Evolutionary conservation across 2,797 vertebrate genomes (phyloP).

Genomic region (Xiphorhynchus erythropygius): DNA sequence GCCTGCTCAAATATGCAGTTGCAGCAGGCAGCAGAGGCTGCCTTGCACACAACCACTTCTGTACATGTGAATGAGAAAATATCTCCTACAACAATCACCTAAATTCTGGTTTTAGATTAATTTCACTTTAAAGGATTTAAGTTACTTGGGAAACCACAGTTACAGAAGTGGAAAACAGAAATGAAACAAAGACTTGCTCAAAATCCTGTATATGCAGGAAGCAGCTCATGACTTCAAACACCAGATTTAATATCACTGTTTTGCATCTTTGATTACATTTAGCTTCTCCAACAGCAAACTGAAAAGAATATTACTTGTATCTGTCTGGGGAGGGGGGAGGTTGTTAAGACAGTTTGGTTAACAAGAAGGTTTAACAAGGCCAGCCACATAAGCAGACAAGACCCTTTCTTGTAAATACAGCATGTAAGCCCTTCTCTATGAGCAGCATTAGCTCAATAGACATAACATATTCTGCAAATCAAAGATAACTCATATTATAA

Average conservation of each 20-base stretch:
- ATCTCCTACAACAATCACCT: not conserved
- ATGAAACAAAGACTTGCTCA: not conserved
- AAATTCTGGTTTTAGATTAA: not conserved
- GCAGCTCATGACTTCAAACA: not conserved
- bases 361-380: not conserved
- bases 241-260: not conserved
- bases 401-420: not conserved
- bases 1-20: not conserved
- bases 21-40: rapidly evolving
- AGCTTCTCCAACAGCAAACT: not conserved
- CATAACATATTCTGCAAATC: not conserved
- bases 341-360: not conserved
- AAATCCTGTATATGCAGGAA: not conserved
- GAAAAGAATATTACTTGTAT: not conserved
- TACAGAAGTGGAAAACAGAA: not conserved
- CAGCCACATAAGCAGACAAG: not conserved
- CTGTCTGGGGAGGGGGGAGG: not conserved
- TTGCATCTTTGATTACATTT: not conserved
- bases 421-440: not conserved
- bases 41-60: not conserved
- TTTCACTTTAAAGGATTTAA: not conserved
- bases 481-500: not conserved
- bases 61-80: not conserved
- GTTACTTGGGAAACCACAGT: not conserved
- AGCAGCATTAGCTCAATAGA: not conserved